These are phyloP conservation scores for Theropithecus gelada DNA, from an alignment of 2,113 vertebrate genomes.

Conservation along the genomic window DNA sequence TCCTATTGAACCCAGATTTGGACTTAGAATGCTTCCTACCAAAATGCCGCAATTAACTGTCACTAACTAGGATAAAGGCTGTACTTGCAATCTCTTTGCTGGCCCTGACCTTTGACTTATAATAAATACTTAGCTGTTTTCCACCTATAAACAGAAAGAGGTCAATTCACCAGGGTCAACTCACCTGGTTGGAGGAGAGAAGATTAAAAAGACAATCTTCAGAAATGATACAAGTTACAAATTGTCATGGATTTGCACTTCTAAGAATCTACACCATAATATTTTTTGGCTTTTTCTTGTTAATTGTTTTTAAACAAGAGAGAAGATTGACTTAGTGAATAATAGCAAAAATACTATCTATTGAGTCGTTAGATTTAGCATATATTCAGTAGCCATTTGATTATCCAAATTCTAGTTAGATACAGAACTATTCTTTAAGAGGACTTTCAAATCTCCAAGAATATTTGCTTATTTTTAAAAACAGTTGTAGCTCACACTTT, in stretches of 20 bases:
- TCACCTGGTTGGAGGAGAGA: neutral
- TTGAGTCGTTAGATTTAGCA: neutral
- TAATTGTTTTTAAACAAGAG: constrained; percentile 47
- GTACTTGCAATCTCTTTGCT: constrained; percentile 29
- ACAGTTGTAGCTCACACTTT: neutral
- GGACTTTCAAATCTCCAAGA: constrained; percentile 5
- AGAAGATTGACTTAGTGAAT: constrained; percentile 9
- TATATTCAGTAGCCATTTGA: constrained; percentile 28
- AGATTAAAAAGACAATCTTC: constrained; percentile 8
- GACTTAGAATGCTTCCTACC: constrained; percentile 4
- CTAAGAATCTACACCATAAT: neutral
- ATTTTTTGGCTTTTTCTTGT: neutral
- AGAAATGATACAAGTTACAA: constrained; percentile 38
- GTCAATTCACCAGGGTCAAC: neutral
- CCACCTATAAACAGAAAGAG: neutral
- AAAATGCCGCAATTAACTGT: neutral
- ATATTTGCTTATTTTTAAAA: constrained; percentile 42
- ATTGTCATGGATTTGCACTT: constrained; percentile 21
- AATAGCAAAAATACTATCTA: neutral
- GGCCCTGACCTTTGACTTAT: constrained; percentile 28
- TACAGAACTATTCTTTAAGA: neutral
- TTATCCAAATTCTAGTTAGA: constrained; percentile 46
- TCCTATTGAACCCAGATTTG: neutral
- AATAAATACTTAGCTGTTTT: neutral
- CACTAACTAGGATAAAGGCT: neutral